These are phyloP conservation scores for Phragmatobia fuliginosa DNA, from an alignment of 2,888 invertebrate genomes.

Conservation along the genomic window DNA sequence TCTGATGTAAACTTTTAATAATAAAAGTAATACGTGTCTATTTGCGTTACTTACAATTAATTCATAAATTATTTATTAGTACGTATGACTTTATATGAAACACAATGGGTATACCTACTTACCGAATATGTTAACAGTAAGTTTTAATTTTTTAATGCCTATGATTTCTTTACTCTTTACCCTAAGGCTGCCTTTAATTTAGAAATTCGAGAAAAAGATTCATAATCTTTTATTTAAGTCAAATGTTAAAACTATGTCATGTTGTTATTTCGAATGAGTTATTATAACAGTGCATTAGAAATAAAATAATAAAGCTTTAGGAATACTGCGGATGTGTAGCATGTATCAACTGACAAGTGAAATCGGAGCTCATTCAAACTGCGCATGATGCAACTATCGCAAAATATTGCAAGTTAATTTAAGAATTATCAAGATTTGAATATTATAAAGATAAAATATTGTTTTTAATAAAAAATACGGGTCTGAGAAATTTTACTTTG, in stretches of 20 bases:
- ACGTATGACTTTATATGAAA: neutral
- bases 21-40: slow-evolving; percentile 28
- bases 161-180: neutral
- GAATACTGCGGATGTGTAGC: neutral
- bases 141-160: neutral
- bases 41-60: slow-evolving; percentile 31
- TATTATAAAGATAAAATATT: neutral
- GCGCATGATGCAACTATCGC: neutral
- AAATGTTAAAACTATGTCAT: neutral
- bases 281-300: neutral
- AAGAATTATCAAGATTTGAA: neutral
- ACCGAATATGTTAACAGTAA: neutral
- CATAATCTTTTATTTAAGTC: neutral
- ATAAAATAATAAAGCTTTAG: neutral
- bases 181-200: neutral
- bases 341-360: neutral
- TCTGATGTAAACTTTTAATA: slow-evolving; percentile 24
- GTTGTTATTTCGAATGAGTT: neutral
- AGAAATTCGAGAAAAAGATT: neutral
- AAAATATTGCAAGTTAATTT: neutral
- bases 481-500: neutral
- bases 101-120: slow-evolving; percentile 2
- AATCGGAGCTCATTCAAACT: neutral
- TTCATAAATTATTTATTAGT: slow-evolving; percentile 23
- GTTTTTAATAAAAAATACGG: neutral